phyloP scores from a whole-genome alignment of 2,888 invertebrate genomes.

The Mantis religiosa region DNA sequence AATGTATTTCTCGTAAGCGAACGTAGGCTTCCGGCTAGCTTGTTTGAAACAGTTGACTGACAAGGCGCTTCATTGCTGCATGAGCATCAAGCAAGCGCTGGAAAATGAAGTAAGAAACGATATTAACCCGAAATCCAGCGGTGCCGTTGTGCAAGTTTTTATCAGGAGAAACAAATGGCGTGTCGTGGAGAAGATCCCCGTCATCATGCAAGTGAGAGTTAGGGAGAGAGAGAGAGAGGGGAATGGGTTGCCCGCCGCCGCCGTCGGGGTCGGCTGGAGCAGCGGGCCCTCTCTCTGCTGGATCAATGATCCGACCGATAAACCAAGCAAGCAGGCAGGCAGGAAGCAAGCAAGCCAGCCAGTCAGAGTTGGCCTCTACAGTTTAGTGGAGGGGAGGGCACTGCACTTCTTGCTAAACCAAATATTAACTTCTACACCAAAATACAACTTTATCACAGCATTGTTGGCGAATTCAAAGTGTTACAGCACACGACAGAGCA shows the following conservation, averaged over 20 bases:
- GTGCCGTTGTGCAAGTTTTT: neutral
- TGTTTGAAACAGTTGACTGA: too few species aligned
- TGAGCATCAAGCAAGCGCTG: neutral
- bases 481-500: too few species aligned
- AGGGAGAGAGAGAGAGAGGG: neutral
- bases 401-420: too few species aligned
- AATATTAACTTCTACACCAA: too few species aligned
- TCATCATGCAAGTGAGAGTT: neutral
- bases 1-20: too few species aligned
- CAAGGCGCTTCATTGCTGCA: too few species aligned
- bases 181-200: neutral
- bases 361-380: neutral
- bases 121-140: neutral
- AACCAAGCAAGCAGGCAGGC: slow-evolving; percentile 14
- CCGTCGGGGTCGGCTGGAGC: neutral
- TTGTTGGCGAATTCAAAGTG: too few species aligned
- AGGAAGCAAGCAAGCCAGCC: neutral
- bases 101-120: neutral
- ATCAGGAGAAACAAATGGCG: slow-evolving; percentile 12
- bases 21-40: too few species aligned
- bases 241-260: neutral
- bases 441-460: too few species aligned
- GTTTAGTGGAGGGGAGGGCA: neutral
- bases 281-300: neutral
- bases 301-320: slow-evolving; percentile 29